Percentiles rank a stretch among this genome's conserved stretches.
phyloP scores from a whole-genome alignment of 2,888 invertebrate species.

The Nomada hirtipes region DNA sequence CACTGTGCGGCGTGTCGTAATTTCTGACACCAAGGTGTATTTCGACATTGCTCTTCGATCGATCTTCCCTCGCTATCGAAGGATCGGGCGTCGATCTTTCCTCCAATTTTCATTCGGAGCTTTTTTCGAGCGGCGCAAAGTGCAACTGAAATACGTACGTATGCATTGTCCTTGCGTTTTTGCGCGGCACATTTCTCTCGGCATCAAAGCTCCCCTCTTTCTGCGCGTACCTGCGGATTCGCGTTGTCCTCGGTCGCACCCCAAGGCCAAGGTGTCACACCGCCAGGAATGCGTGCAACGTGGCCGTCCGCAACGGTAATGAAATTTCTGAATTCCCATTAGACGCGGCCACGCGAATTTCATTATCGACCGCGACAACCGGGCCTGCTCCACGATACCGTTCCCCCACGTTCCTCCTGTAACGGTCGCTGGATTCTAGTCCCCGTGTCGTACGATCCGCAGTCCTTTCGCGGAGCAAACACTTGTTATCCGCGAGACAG shows the following conservation, averaged over 20 bases:
- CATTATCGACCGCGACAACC: conserved; percentile 33
- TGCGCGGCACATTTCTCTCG: too few relatives aligned
- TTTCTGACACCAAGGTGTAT: not conserved
- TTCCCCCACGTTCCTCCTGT: conserved; percentile 45
- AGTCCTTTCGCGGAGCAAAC: too few relatives aligned
- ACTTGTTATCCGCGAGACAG: not conserved
- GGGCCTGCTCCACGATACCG: conserved; percentile 51
- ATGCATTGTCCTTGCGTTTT: too few relatives aligned
- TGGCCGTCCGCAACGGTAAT: conserved; percentile 64
- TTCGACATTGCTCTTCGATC: not conserved
- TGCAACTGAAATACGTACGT: too few relatives aligned
- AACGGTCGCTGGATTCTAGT: conserved; percentile 54
- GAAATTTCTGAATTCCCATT: conserved; percentile 69
- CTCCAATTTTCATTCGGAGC: not conserved
- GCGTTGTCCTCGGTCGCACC: not conserved
- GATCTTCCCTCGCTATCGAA: not conserved
- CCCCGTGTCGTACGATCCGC: conserved; percentile 55
- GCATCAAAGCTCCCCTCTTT: too few relatives aligned
- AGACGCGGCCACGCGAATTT: conserved; percentile 58
- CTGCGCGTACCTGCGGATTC: conserved; percentile 2
- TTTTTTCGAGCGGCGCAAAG: not conserved
- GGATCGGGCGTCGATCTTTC: not conserved
- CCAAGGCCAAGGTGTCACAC: conserved; percentile 27
- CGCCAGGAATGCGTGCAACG: conserved; percentile 25
- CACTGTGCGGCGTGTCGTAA: conserved; percentile 4